Evolutionary conservation across 2,888 invertebrate species (phyloP).

Genomic region (Unio pictorum): DNA sequence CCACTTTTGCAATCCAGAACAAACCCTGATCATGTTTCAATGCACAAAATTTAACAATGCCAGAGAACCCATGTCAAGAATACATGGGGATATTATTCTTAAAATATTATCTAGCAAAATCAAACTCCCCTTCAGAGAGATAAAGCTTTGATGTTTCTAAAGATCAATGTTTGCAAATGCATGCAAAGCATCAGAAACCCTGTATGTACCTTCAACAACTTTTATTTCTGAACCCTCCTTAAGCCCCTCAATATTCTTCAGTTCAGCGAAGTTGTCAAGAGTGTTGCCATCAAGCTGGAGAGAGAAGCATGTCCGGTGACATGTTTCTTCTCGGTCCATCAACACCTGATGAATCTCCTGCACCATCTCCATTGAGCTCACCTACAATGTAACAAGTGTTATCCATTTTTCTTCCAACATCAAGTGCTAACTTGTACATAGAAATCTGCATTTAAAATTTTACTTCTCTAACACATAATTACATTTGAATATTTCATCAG

Average conservation of each 20-base stretch:
- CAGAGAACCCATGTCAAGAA: not conserved
- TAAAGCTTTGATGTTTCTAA: not conserved
- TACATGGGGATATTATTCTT: not conserved
- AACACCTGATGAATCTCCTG: conserved; percentile 97
- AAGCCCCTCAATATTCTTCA: conserved; percentile 95
- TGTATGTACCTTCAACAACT: conserved; percentile 76
- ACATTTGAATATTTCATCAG: not conserved
- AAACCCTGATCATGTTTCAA: no score
- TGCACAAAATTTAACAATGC: not conserved
- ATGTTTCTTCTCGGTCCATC: conserved; percentile 99
- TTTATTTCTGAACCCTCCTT: conserved; percentile 95
- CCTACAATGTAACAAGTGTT: conserved; percentile 73
- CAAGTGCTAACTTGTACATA: not conserved
- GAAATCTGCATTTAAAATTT: not conserved
- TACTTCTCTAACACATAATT: not conserved
- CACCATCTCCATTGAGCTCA: conserved; percentile 96
- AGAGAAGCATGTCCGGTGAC: conserved; percentile 98
- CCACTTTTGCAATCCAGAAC: no score
- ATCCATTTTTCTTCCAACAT: not conserved
- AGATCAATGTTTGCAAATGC: not conserved
- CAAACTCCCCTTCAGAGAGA: not conserved
- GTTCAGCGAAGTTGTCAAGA: conserved; percentile 96
- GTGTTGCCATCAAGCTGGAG: conserved; percentile 91
- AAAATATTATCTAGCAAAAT: not conserved
- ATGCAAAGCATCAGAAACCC: no score